Evolutionary conservation across 2,888 invertebrate genomes (phyloP), one percentile per base, ranked within the genome.

Genomic region (Lepidochitona cinerea): DNA sequence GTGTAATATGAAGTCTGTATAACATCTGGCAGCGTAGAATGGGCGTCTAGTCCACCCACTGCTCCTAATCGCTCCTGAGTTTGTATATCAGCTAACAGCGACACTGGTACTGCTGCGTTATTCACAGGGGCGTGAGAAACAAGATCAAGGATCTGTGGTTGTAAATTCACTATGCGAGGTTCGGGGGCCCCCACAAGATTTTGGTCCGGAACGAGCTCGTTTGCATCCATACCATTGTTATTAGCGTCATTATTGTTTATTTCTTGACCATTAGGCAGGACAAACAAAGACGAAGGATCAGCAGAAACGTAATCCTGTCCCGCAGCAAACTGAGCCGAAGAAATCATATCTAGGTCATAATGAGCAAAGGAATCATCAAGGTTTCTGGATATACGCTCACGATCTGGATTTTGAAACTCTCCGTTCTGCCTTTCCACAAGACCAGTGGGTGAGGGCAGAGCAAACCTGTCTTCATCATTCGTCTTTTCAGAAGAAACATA

Each of bases 1-100:
- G 73, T 36, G 41, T 65, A 37, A 49, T 77, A 77, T 2, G 79
- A 70, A 49, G 70, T 37, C 64, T 79, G 75, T 33, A 75, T 77
- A 33, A 75, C 49, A 26, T 74, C 72, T 26, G 72, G 69, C 37
- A 77, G 53, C 64, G 69, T 65, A 14, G 29, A 33, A 26, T 70
- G 41, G 9, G 33, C 37, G 3, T 9, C 29, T 6, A 26, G 18
- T 14, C 32, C 52, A 26, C 49, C 3, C 4, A 14, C 49, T 23
- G 14, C 5, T 26, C 32, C 37, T 18, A 53, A 7, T 36, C 3
- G 14, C 6, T 37, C 33, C 32, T 37, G 37, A 29, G 59, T 23
- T 26, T 59, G 59, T 14, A 59, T 26, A 59, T 59, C 59, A 26
- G 59, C 23, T 12, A 59, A 26, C 49, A 7, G 2, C 1, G 2